Evolutionary conservation across 1,140 invertebrate genomes (phyloP).

Genomic region (Agraylea sexmaculata): DNA sequence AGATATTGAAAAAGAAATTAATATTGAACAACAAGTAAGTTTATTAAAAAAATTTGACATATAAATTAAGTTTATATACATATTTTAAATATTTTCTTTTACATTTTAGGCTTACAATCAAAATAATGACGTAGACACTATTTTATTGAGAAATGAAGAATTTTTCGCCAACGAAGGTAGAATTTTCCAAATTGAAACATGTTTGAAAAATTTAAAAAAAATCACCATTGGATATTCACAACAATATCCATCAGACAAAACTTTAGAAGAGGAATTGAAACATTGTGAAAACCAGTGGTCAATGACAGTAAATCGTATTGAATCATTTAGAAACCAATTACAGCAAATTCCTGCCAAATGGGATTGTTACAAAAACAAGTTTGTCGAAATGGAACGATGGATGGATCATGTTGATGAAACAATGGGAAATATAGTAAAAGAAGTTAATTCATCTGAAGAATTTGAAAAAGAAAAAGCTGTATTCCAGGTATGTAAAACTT

Average conservation of each 20-base stretch:
- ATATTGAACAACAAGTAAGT: slow-evolving; percentile 59
- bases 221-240: slow-evolving; percentile 52
- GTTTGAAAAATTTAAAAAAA: slow-evolving; percentile 62
- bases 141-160: slow-evolving; percentile 64
- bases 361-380: slow-evolving; percentile 74
- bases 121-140: slow-evolving; percentile 68
- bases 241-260: slow-evolving; percentile 50
- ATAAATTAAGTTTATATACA: not conserved
- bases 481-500: slow-evolving; percentile 63
- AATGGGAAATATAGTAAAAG: slow-evolving; percentile 68
- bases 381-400: slow-evolving; percentile 76
- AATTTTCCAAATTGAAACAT: slow-evolving; percentile 57
- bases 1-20: slow-evolving; percentile 83
- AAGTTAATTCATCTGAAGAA: slow-evolving; percentile 73
- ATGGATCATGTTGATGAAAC: slow-evolving; percentile 80
- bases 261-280: slow-evolving; percentile 50
- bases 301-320: slow-evolving; percentile 53
- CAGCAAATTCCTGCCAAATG: slow-evolving; percentile 83
- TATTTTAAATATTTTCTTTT: slow-evolving; percentile 7
- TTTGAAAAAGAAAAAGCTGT: slow-evolving; percentile 79
- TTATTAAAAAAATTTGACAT: not conserved
- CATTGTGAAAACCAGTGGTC: slow-evolving; percentile 65
- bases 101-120: slow-evolving; percentile 54
- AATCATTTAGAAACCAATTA: slow-evolving; percentile 60
- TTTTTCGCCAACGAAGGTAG: slow-evolving; percentile 61